Conservation (phyloP, 1,140 invertebrate species). For the Megathymus violae region DNA sequence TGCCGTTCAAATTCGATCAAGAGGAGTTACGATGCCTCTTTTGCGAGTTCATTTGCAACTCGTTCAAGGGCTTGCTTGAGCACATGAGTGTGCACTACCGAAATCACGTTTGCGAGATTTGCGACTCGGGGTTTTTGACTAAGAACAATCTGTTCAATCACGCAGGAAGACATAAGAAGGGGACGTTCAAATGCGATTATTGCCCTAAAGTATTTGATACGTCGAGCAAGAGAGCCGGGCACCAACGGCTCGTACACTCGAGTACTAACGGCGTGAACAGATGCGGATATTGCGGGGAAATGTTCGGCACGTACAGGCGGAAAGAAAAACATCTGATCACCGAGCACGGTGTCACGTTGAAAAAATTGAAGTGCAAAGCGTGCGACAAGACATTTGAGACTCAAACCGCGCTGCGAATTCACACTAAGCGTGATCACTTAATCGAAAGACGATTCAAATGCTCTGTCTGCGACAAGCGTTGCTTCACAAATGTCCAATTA, state of each 20-base stretch:
- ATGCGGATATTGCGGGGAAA: conserved; percentile 48
- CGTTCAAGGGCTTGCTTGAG: conserved; percentile 45
- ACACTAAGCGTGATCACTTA: conserved; percentile 54
- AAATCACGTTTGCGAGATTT: conserved; percentile 59
- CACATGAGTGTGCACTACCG: conserved; percentile 64
- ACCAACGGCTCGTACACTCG: conserved; percentile 45
- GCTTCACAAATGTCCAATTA: conserved; percentile 52
- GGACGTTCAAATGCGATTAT: conserved; percentile 41
- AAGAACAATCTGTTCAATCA: conserved; percentile 39
- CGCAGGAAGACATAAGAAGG: conserved; percentile 38
- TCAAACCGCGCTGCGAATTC: conserved; percentile 41
- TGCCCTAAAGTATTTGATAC: conserved; percentile 49
- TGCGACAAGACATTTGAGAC: conserved; percentile 54
- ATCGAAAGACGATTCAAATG: conserved; percentile 57
- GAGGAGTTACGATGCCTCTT: conserved; percentile 39
- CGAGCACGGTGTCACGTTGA: conserved; percentile 40
- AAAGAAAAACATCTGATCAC: conserved; percentile 47
- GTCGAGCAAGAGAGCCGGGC: conserved; percentile 36
- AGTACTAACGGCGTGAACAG: conserved; percentile 35
- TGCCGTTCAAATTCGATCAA: conserved; percentile 53
- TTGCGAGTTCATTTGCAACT: conserved; percentile 35
- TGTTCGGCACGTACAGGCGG: conserved; percentile 43
- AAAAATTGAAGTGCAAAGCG: conserved; percentile 47
- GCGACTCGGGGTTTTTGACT: conserved; percentile 55
- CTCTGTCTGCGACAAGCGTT: conserved; percentile 64